Percentiles rank a stretch among this genome's conserved stretches.
phyloP scores from a whole-genome alignment of 2,888 invertebrate genomes.

The Argynnis bischoffii region DNA sequence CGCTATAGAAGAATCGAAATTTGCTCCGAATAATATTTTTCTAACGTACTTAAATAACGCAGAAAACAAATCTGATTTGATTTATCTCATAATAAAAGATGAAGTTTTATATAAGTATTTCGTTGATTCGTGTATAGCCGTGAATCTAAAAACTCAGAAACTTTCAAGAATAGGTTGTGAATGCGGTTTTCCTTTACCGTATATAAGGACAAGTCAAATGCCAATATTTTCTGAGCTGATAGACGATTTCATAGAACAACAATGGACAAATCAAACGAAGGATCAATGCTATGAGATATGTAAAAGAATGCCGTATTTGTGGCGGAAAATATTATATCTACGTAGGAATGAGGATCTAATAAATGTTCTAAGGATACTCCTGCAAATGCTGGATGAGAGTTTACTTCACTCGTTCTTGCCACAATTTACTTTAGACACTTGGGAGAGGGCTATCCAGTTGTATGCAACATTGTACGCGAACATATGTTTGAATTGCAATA shows the following conservation, averaged over 20 bases:
- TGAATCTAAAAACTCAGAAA: conserved; percentile 72
- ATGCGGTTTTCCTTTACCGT: conserved; percentile 84
- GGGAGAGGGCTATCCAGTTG: conserved; percentile 81
- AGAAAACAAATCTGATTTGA: conserved; percentile 51
- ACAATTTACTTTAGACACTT: conserved; percentile 81
- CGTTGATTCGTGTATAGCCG: conserved; percentile 81
- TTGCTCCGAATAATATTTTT: conserved; percentile 69
- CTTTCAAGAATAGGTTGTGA: conserved; percentile 75
- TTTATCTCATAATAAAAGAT: conserved; percentile 64
- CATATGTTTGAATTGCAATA: conserved; percentile 84
- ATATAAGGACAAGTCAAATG: conserved; percentile 62
- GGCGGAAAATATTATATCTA: conserved; percentile 81
- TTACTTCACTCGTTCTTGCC: conserved; percentile 79
- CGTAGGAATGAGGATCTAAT: conserved; percentile 75
- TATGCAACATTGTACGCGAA: conserved; percentile 81
- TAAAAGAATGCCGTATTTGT: conserved; percentile 84
- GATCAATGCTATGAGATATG: conserved; percentile 79
- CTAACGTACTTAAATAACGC: conserved; percentile 66
- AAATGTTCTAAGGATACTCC: conserved; percentile 78
- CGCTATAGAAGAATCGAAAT: conserved; percentile 67
- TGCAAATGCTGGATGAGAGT: conserved; percentile 83
- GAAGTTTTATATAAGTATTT: conserved; percentile 77
- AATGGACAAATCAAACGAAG: conserved; percentile 66
- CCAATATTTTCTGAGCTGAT: conserved; percentile 81
- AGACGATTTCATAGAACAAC: conserved; percentile 78